Evolutionary conservation across 2,797 vertebrate species (phyloP).

Genomic region (Tenualosa thibaudeaui): DNA sequence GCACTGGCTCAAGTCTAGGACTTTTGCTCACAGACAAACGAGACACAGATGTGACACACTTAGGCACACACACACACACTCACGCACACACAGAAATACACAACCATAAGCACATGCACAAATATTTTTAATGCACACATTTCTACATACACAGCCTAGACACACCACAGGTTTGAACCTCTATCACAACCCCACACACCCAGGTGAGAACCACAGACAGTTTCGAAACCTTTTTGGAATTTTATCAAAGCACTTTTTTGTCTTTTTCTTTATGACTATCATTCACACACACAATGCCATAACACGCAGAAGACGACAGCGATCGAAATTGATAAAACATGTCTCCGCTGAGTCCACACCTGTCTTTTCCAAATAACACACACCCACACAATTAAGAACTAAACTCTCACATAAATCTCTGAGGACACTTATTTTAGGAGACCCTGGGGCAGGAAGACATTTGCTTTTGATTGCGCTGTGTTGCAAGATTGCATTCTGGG

Average conservation of each 20-base stretch:
- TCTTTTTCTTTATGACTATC: constrained; percentile 45
- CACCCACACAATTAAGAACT: constrained; percentile 71
- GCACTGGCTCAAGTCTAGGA: not conserved
- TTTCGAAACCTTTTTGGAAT: constrained; percentile 63
- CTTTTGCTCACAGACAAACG: not conserved
- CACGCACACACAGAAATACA: not conserved
- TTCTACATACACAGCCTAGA: not conserved
- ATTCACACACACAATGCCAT: constrained; percentile 51
- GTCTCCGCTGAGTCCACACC: constrained; percentile 65
- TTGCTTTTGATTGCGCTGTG: constrained; percentile 63
- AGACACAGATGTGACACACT: not conserved
- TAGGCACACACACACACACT: not conserved
- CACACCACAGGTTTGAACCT: not conserved
- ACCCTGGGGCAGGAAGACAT: constrained; percentile 62
- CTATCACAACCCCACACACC: constrained; percentile 19
- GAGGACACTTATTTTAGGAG: constrained; percentile 64
- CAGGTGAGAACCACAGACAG: constrained; percentile 56
- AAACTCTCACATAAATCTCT: constrained; percentile 70
- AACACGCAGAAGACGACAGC: constrained; percentile 50
- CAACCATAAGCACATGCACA: not conserved
- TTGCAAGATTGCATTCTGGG: constrained; percentile 38
- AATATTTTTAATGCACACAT: not conserved
- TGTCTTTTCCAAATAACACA: constrained; percentile 73
- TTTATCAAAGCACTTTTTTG: constrained; percentile 64
- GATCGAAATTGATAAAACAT: constrained; percentile 70